These are phyloP conservation scores for Liopterus haemorrhoidalis DNA, from an alignment of 2,888 invertebrate genomes.

Conservation along the genomic window DNA sequence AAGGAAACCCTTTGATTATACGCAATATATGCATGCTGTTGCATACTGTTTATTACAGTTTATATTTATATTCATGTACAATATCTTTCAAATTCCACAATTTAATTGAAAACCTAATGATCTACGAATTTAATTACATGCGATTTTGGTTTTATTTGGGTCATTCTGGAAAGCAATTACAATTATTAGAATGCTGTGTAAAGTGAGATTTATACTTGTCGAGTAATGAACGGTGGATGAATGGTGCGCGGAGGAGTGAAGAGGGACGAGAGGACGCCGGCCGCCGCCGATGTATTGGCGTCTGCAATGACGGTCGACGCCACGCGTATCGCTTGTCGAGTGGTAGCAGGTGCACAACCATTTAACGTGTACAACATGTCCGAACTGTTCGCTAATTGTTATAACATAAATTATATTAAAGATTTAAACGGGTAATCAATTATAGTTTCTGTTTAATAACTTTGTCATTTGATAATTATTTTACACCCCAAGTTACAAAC, in stretches of 20 bases:
- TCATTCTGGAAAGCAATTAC: slow-evolving; percentile 22
- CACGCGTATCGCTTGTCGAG: too few species aligned
- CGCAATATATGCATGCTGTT: too few species aligned
- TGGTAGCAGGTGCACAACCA: slow-evolving; percentile 24
- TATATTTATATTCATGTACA: too few species aligned
- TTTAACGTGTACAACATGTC: slow-evolving; percentile 36
- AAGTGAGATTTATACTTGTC: slow-evolving; percentile 22
- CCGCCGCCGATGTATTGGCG: not conserved
- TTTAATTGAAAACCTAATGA: too few species aligned
- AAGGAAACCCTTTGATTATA: too few species aligned
- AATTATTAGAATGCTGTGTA: slow-evolving; percentile 23
- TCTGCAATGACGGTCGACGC: not conserved
- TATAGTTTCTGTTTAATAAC: too few species aligned
- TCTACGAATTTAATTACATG: slow-evolving; percentile 20
- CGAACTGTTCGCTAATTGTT: slow-evolving; percentile 41
- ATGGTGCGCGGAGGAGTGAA: too few species aligned
- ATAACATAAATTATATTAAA: slow-evolving; percentile 45
- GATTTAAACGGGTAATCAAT: slow-evolving; percentile 40
- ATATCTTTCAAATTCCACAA: too few species aligned
- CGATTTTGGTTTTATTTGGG: slow-evolving; percentile 22
- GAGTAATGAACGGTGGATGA: too few species aligned
- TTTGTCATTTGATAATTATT: too few species aligned
- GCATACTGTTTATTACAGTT: too few species aligned
- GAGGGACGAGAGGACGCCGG: slow-evolving; percentile 10
- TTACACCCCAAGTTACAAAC: too few species aligned